Evolutionary conservation across 2,888 invertebrate species (phyloP), one percentile per base, ranked within the genome.

Genomic region (Mythimna albipuncta): DNA sequence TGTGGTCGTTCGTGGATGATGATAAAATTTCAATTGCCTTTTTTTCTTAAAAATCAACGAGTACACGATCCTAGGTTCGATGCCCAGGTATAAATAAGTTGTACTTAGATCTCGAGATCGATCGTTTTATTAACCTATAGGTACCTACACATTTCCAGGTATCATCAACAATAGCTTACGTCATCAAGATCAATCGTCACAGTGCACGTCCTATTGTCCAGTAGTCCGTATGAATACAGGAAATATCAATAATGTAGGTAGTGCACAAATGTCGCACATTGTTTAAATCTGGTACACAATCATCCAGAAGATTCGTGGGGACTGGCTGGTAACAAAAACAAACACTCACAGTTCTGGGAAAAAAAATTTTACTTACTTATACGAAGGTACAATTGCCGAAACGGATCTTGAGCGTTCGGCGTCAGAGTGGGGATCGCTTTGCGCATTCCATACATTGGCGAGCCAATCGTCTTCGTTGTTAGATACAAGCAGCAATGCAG

Each of bases 181-280:
- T 65, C 58, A 64, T 35, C 21, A n/a, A 68, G 41, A 66, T 54
- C 13, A 58, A 41, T 76, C 54, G 16, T 35, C n/a, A 16, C 41
- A 50, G 21, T 35, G 16, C 11, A 11, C 2, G 21, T 50, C 50
- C 6, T 52, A 81, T 72, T 71, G 64, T 69, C 21, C 35, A 66
- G 32, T 68, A 71, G 50, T 71, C 38, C n/a, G 66, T 57, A 69
- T 32, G 44, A 58, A 82, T 63, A 55, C 72, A 62, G 68, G 68
- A 68, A 67, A 70, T 44, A 41, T 19, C 55, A 32, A 52, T 26
- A 47, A 47, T 5, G 26, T 32, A 57, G 26, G 54, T 73, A 32
- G 32, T 26, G 21, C 13, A 44, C 13, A 35, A n/a, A 47, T 77
- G 54, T 65, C 64, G 26, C n/a, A 16, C 72, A 77, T 77, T 79